phyloP scores from a whole-genome alignment of 2,797 vertebrate genomes.

The Chaenodraco wilsoni region DNA sequence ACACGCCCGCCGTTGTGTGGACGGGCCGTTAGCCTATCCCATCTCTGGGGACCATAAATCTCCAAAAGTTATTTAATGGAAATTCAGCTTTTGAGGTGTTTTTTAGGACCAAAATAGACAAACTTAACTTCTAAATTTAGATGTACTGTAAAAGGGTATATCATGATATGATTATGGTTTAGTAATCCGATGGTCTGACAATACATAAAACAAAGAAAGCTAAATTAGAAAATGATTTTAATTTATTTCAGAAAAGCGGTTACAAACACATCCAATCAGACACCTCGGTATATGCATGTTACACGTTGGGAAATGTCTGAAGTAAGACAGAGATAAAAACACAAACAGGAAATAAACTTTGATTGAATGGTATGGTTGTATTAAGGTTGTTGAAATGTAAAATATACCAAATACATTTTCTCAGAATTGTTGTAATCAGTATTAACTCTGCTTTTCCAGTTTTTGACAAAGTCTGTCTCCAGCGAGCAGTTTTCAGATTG shows the following conservation, averaged over 20 bases:
- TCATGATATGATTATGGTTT: not conserved
- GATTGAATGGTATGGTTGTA: not conserved
- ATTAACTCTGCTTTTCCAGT: slow-evolving; percentile 6
- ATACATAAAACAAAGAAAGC: not conserved
- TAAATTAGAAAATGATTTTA: slow-evolving; percentile 62
- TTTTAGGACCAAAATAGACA: not conserved
- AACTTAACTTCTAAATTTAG: not conserved
- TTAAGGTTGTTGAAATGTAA: slow-evolving; percentile 8
- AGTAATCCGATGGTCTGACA: not conserved
- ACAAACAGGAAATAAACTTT: slow-evolving; percentile 5
- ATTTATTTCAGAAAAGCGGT: slow-evolving; percentile 63
- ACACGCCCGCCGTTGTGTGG: too few relatives aligned
- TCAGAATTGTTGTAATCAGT: not conserved
- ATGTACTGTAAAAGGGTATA: not conserved
- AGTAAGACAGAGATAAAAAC: slow-evolving; percentile 34
- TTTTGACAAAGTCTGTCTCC: not conserved
- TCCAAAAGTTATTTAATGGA: not conserved
- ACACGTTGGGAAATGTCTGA: slow-evolving; percentile 24
- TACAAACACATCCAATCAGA: slow-evolving; percentile 44
- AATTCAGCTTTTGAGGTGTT: not conserved
- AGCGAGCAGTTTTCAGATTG: slow-evolving; percentile 28
- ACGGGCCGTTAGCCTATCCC: too few relatives aligned
- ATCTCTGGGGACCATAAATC: not conserved
- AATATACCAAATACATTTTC: slow-evolving; percentile 5
- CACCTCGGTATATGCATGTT: slow-evolving; percentile 25